Evolutionary conservation across 2,888 invertebrate genomes (phyloP).

Genomic region (Candidula unifasciata): DNA sequence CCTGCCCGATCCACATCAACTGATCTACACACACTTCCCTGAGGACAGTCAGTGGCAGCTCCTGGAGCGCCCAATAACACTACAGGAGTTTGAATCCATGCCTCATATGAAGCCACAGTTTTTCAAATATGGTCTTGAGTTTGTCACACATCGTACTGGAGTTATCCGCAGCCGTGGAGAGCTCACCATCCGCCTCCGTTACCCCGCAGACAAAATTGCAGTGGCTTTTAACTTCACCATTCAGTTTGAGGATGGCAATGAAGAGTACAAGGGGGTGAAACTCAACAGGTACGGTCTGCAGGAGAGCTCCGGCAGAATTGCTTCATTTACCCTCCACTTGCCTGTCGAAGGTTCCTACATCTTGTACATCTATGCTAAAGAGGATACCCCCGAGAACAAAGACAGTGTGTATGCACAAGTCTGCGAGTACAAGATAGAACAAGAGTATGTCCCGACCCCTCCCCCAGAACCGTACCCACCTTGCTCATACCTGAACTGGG

Average conservation of each 20-base stretch:
- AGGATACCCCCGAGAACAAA: slow-evolving; percentile 74
- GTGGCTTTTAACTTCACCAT: slow-evolving; percentile 78
- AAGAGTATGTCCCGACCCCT: slow-evolving; percentile 64
- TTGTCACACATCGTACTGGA: slow-evolving; percentile 77
- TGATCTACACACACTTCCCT: slow-evolving; percentile 78
- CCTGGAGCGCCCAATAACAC: slow-evolving; percentile 71
- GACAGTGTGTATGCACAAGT: slow-evolving; percentile 78
- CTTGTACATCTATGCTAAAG: slow-evolving; percentile 77
- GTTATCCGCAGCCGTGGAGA: slow-evolving; percentile 75
- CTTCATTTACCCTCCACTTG: slow-evolving; percentile 76
- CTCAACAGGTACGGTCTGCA: slow-evolving; percentile 76
- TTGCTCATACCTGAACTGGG: slow-evolving; percentile 77
- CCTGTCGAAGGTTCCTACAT: slow-evolving; percentile 76
- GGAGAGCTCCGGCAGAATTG: slow-evolving; percentile 76
- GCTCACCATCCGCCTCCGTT: slow-evolving; percentile 74
- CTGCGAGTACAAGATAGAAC: slow-evolving; percentile 77
- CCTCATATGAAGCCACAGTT: slow-evolving; percentile 78
- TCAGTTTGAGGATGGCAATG: slow-evolving; percentile 74
- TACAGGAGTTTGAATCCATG: slow-evolving; percentile 78
- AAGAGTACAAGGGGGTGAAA: slow-evolving; percentile 73
- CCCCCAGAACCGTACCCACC: slow-evolving; percentile 76
- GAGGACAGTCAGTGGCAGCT: slow-evolving; percentile 78
- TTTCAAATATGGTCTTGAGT: slow-evolving; percentile 77
- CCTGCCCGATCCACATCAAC: slow-evolving; percentile 77
- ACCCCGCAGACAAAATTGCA: slow-evolving; percentile 72